Conservation (phyloP, 1,140 invertebrate genomes). For the Neoseiulus cucumeris region DNA sequence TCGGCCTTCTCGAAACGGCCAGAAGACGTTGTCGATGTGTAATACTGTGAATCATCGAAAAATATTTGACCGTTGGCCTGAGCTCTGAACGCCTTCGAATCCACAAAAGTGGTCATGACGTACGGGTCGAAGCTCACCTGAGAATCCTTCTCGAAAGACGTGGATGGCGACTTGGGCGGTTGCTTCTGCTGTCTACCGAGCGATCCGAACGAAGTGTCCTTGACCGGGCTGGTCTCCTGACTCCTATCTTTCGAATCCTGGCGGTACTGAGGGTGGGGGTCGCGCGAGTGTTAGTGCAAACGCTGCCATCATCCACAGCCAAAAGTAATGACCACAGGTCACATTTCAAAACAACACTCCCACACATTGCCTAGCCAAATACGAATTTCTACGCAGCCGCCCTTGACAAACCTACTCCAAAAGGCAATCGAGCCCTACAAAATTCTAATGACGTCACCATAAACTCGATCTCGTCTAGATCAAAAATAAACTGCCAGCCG, state of each 20-base stretch:
- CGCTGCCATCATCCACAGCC: too few relatives aligned
- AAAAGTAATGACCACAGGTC: too few relatives aligned
- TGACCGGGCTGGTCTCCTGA: neutral
- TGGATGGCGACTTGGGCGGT: neutral
- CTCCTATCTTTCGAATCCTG: conserved; percentile 4
- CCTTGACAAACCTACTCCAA: too few relatives aligned
- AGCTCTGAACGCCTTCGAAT: too few relatives aligned
- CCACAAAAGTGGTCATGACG: neutral
- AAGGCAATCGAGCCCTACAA: too few relatives aligned
- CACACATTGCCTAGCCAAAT: too few relatives aligned
- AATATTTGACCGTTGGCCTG: too few relatives aligned
- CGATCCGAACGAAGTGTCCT: neutral
- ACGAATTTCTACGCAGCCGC: too few relatives aligned
- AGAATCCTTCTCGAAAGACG: conserved; percentile 1
- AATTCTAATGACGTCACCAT: too few relatives aligned
- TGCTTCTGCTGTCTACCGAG: neutral
- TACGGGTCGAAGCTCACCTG: neutral
- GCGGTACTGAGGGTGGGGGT: conserved; percentile 9
- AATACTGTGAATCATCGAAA: neutral
- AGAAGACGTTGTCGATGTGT: neutral
- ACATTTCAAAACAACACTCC: too few relatives aligned
- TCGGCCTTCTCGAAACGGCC: neutral
- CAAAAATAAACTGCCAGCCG: too few relatives aligned
- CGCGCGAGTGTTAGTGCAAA: conserved; percentile 9
- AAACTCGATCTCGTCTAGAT: too few relatives aligned